Base-by-base conservation (phyloP, 1,140 invertebrate species). In the Saccostrea cuccullata region DNA sequence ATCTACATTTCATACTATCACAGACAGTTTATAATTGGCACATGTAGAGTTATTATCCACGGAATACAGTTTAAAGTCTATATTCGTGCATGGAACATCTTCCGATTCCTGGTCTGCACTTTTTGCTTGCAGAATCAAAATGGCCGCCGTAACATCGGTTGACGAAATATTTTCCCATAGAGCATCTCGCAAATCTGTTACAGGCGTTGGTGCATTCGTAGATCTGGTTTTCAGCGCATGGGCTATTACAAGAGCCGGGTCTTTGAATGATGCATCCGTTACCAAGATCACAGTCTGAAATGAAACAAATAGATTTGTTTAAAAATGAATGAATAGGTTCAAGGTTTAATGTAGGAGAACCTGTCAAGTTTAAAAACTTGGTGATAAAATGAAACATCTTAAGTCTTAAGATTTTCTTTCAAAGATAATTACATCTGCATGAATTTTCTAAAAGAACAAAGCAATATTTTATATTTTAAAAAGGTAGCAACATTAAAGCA, bases 281-380 rank as follows among this genome's bases (percentile, higher is more conserved):
- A 26, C 84, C 84, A 36, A 85, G 84, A n/a, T 85, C 84, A 85
- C 84, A 85, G 12, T 30, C 84, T 85, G 84, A 23, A 85, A 64
- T 84, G 23, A 55, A 26, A 47, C 5, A 82, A 47, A 47, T 47
- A 47, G 2, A 9, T 47, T 47, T 47, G 47, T 47, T 6, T 8
- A 47, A 47, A 47, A 47, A 36, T 36, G 30, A 36, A 0, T 36
- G 30, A 36, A 1, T 36, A 36, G 30, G 30, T 36, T 36, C 30
- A 36, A 36, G 30, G 2, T 36, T 36, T 36, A 36, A 36, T 36
- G 30, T 36, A 36, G 30, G 30, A 2, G 30, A 36, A 36, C 30
- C 30, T 1, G 30, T 36, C 2, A 36, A 36, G 30, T 36, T 36
- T 36, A 36, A 36, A 36, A 36, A 36, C 30, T 36, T 36, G 30